Evolutionary conservation across 2,888 invertebrate species (phyloP), one percentile per base, ranked within the genome.

Genomic region (Ectobius pallidus): DNA sequence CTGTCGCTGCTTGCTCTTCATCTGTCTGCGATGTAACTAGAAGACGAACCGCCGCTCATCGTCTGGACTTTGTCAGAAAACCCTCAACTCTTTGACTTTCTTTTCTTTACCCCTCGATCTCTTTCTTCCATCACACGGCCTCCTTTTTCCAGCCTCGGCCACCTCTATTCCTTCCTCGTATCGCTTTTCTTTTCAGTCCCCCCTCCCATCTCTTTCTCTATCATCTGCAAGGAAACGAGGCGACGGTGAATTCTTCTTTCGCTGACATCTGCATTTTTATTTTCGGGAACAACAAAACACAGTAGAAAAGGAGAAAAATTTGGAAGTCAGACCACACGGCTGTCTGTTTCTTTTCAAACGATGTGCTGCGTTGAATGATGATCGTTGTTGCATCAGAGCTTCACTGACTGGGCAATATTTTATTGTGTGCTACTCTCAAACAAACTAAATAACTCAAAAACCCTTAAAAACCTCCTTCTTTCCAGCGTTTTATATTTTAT

Each of bases 231-330:
- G n/a, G n/a, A n/a, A n/a, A n/a, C n/a, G n/a, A n/a, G n/a, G n/a
- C n/a, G n/a, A n/a, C n/a, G n/a, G n/a, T n/a, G n/a, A n/a, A n/a
- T n/a, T n/a, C n/a, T n/a, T n/a, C n/a, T n/a, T n/a, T 62, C 63
- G 70, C 70, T 70, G 70, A 63, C 70, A 70, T 70, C 63, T 70
- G 70, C 63, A 70, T 63, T 70, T 70, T 70, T 62, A 62, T 70
- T 70, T 70, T 11, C 39, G 61, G 70, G 65, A 62, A 62, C 22
- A 62, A 39, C 62, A 22, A 16, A 62, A 22, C 34, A 6, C 34
- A 11, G 34, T 6, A 11, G 39, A 14, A 39, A 39, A 39, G 62
- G 30, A 61, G 7, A 20, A 39, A 46, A 46, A 65, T 65, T 65
- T 46, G 16, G 65, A 65, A 65, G 65, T 65, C 65, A 46, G 65